These are phyloP conservation scores for Holothuria scabra DNA, from an alignment of 53 echinoderm and acorn worm genomes.

Conservation along the genomic window DNA sequence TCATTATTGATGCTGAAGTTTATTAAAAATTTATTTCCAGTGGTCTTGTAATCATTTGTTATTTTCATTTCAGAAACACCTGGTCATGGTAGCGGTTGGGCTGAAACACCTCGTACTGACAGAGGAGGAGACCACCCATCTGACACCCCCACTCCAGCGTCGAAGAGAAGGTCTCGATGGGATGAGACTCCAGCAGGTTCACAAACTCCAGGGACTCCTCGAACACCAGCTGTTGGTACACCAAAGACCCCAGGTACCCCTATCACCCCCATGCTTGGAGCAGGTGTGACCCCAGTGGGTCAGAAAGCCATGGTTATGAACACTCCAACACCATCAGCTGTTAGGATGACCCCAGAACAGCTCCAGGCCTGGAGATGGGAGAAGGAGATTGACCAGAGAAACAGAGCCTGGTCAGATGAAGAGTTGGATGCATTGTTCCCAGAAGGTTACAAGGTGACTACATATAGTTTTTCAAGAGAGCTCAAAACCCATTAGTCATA, in stretches of 20 bases:
- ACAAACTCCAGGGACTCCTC: slow-evolving; percentile 67
- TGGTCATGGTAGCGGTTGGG: slow-evolving; percentile 99
- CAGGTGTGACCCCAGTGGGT: slow-evolving; percentile 81
- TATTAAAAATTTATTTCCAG: too few relatives aligned
- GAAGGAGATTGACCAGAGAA: slow-evolving; percentile 99
- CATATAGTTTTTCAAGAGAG: not conserved
- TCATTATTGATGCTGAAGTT: too few relatives aligned
- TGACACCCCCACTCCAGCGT: slow-evolving; percentile 95
- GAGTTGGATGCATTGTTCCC: slow-evolving; percentile 96
- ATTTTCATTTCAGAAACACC: slow-evolving; percentile 75
- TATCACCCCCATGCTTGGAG: slow-evolving; percentile 60
- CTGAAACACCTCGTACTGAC: slow-evolving; percentile 98
- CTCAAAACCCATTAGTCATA: too few relatives aligned
- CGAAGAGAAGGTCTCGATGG: slow-evolving; percentile 94
- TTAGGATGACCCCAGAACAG: slow-evolving; percentile 95
- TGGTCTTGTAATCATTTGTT: too few relatives aligned
- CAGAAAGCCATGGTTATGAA: slow-evolving; percentile 89
- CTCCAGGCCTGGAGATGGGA: slow-evolving; percentile 99
- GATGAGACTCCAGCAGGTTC: slow-evolving; percentile 97
- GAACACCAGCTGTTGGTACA: slow-evolving; percentile 58
- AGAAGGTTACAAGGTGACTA: slow-evolving; percentile 98
- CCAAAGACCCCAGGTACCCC: slow-evolving; percentile 71
- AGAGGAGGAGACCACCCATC: slow-evolving; percentile 87
- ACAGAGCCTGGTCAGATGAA: slow-evolving; percentile 87
- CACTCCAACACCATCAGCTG: slow-evolving; percentile 88